Percentiles rank a stretch among this genome's conserved stretches.
Conservation (phyloP, 2,113 vertebrate species). For the Miniopterus natalensis region DNA sequence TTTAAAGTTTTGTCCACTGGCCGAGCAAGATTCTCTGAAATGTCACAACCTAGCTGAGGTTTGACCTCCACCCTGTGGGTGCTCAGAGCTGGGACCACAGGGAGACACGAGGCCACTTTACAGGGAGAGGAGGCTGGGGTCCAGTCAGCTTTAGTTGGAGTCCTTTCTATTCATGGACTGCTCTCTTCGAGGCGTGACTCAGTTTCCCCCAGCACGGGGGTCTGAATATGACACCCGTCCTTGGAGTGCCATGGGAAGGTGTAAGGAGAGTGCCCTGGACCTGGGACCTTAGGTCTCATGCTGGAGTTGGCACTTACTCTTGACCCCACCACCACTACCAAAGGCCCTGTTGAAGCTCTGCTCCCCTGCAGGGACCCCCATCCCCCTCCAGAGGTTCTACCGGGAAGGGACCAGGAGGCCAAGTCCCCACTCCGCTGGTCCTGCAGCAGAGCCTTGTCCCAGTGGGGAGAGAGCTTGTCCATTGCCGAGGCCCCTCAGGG, state of each 20-base stretch:
- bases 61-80: neutral
- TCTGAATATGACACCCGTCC: rapidly evolving
- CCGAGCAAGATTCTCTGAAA: neutral
- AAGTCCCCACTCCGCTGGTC: neutral
- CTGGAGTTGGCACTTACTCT: no score
- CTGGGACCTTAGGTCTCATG: neutral
- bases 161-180: neutral
- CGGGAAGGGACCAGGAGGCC: neutral
- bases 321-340: neutral
- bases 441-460: neutral
- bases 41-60: neutral
- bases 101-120: rapidly evolving
- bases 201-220: rapidly evolving
- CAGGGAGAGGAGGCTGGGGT: no score
- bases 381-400: neutral
- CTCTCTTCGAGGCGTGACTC: no score
- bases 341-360: neutral
- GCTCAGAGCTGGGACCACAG: rapidly evolving
- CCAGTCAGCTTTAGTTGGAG: rapidly evolving
- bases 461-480: neutral
- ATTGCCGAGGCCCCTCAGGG: neutral
- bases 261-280: rapidly evolving
- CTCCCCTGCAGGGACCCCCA: neutral
- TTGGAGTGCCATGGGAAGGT: no score
- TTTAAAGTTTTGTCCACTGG: neutral